Base-by-base conservation (phyloP, 2,888 invertebrate species). In the Ethmia dodecea region DNA sequence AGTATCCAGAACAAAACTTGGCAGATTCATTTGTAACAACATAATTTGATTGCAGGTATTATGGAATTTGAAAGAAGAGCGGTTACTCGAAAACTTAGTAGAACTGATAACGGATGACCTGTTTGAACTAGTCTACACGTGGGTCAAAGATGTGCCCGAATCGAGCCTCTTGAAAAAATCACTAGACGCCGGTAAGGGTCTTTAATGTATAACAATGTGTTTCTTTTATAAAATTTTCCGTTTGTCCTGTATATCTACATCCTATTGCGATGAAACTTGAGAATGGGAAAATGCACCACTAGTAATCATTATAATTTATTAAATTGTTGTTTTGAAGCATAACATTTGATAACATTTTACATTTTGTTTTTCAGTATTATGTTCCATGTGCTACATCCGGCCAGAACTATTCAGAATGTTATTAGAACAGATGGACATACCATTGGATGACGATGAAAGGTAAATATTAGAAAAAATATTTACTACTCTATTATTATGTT, bases 311-410 rank as follows among this genome's bases (percentile, higher is more conserved):
- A n/a, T n/a, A n/a, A n/a, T n/a, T n/a, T n/a, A n/a, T n/a, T n/a
- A n/a, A n/a, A n/a, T n/a, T n/a, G n/a, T n/a, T n/a, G n/a, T n/a
- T n/a, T n/a, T n/a, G n/a, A n/a, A n/a, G n/a, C n/a, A n/a, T n/a
- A n/a, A n/a, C n/a, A n/a, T n/a, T n/a, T n/a, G n/a, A n/a, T n/a
- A n/a, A n/a, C n/a, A n/a, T n/a, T n/a, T n/a, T n/a, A n/a, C n/a
- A n/a, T n/a, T n/a, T 27, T 13, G 5, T 28, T 10, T 37, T 28
- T 25, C 77, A 57, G 89, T 95, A 35, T 74, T 97, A 31, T 97
- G 96, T 69, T 92, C 96, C 3, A 88, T 96, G 60, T 96, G 96
- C 72, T 94, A 92, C 70, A 93, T 95, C 16, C 89, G 92, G 49
- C 93, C 95, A 0, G 91, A 92, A 43, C 80, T 94, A 33, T 96